These are phyloP conservation scores for Scortum barcoo DNA, from an alignment of 2,113 vertebrate species.

Conservation along the genomic window DNA sequence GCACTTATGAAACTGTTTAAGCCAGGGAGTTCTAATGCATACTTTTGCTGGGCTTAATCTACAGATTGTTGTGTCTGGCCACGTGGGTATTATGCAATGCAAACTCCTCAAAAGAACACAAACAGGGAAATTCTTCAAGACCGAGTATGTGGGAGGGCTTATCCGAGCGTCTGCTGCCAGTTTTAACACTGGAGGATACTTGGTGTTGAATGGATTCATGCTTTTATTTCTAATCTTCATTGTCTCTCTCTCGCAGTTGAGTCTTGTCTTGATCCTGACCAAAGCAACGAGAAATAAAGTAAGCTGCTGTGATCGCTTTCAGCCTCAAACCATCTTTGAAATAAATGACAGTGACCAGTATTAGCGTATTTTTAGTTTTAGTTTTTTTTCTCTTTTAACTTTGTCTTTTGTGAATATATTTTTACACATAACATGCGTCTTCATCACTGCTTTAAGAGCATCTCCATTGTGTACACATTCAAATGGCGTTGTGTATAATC, in stretches of 20 bases:
- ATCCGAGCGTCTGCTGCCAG: slow-evolving; percentile 75
- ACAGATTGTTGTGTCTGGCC: slow-evolving; percentile 77
- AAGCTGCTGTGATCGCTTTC: slow-evolving; percentile 56
- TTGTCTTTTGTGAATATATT: slow-evolving; percentile 13
- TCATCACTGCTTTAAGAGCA: slow-evolving; percentile 50
- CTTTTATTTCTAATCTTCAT: slow-evolving; percentile 78
- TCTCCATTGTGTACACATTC: slow-evolving; percentile 74
- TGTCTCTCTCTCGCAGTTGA: slow-evolving; percentile 68
- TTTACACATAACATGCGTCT: slow-evolving; percentile 46
- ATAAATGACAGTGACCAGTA: slow-evolving; percentile 18
- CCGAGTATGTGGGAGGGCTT: slow-evolving; percentile 84
- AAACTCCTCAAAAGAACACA: slow-evolving; percentile 76
- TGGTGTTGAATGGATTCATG: slow-evolving; percentile 71
- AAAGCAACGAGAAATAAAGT: slow-evolving; percentile 46
- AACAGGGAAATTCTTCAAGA: slow-evolving; percentile 79
- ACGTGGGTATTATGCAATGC: slow-evolving; percentile 76
- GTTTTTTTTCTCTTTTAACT: not conserved
- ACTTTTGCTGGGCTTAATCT: slow-evolving; percentile 76
- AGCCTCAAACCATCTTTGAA: slow-evolving; percentile 29
- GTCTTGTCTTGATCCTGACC: slow-evolving; percentile 65
- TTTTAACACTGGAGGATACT: slow-evolving; percentile 75
- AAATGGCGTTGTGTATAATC: slow-evolving; percentile 78
- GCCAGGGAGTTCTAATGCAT: slow-evolving; percentile 66
- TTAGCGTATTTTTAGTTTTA: slow-evolving; percentile 1
- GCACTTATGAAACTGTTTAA: slow-evolving; percentile 60